phyloP scores from a whole-genome alignment of 1,140 invertebrate genomes.

The Eriosoma lanigerum region DNA sequence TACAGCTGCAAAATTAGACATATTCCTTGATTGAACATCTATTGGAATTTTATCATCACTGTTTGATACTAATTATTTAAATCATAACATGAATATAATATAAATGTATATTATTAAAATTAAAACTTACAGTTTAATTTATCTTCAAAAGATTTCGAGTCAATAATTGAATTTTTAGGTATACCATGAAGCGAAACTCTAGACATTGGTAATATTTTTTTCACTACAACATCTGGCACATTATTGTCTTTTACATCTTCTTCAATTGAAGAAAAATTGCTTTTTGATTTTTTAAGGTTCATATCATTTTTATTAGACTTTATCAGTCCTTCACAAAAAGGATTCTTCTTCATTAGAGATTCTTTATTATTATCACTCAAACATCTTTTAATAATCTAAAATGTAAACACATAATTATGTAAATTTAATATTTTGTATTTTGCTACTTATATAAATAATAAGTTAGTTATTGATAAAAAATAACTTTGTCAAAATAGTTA shows the following conservation, averaged over 20 bases:
- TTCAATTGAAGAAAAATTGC: constrained; percentile 19
- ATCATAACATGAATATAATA: background rate
- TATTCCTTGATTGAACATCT: constrained; percentile 32
- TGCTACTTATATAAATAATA: too few species aligned
- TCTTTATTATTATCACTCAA: constrained; percentile 35
- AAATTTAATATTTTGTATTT: too few species aligned
- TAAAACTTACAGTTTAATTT: constrained; percentile 39
- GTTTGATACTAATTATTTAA: too few species aligned
- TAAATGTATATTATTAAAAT: too few species aligned
- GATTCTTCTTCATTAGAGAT: constrained; percentile 36
- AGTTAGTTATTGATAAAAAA: too few species aligned
- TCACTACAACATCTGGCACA: constrained; percentile 42
- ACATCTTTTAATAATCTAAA: constrained; percentile 43
- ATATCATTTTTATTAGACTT: constrained; percentile 7
- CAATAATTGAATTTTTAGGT: constrained; percentile 38
- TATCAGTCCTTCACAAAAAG: constrained; percentile 44
- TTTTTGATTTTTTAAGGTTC: constrained; percentile 32
- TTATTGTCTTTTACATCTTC: constrained; percentile 26
- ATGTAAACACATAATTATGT: background rate
- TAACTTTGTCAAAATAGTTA: too few species aligned
- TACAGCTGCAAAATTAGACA: constrained; percentile 24
- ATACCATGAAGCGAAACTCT: constrained; percentile 3
- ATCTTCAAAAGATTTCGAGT: constrained; percentile 6
- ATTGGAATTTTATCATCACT: constrained; percentile 23
- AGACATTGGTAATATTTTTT: constrained; percentile 33